phyloP scores from a whole-genome alignment of 2,113 vertebrate species.

The Pelusios castaneus region DNA sequence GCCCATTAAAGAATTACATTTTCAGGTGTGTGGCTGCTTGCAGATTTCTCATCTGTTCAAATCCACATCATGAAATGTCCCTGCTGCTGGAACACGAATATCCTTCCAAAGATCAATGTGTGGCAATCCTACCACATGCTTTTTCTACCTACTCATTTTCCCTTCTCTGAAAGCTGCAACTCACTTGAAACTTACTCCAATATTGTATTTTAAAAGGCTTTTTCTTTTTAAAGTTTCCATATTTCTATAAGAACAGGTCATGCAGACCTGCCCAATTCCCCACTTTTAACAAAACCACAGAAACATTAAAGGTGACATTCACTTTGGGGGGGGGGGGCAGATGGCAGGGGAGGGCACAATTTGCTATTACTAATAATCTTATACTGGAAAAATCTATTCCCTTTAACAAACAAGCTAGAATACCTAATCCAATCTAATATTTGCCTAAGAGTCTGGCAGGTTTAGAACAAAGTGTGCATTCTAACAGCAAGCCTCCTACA shows the following conservation, averaged over 20 bases:
- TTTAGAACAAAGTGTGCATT: slow-evolving; percentile 8
- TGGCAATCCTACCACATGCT: not conserved
- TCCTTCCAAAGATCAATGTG: not conserved
- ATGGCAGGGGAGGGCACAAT: not conserved
- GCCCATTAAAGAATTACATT: not conserved
- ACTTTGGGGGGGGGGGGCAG: not conserved
- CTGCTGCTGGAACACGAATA: not conserved
- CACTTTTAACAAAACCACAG: not conserved
- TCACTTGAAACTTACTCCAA: not conserved
- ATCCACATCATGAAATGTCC: not conserved
- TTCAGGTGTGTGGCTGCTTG: not conserved
- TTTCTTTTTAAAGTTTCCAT: not conserved
- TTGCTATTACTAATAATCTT: not conserved
- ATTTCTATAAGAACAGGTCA: not conserved
- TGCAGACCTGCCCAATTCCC: not conserved
- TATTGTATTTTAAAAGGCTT: not conserved
- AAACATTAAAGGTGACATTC: not conserved
- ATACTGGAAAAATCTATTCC: not conserved
- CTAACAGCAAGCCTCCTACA: not conserved
- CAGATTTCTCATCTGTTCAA: not conserved
- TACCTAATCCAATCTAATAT: slow-evolving; percentile 41
- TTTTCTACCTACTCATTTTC: not conserved
- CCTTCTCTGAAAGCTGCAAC: not conserved
- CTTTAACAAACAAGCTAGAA: slow-evolving; percentile 19
- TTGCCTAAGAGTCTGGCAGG: slow-evolving; percentile 6